Conservation (phyloP, 1,140 invertebrate species). For the Drosophila ananassae region DNA sequence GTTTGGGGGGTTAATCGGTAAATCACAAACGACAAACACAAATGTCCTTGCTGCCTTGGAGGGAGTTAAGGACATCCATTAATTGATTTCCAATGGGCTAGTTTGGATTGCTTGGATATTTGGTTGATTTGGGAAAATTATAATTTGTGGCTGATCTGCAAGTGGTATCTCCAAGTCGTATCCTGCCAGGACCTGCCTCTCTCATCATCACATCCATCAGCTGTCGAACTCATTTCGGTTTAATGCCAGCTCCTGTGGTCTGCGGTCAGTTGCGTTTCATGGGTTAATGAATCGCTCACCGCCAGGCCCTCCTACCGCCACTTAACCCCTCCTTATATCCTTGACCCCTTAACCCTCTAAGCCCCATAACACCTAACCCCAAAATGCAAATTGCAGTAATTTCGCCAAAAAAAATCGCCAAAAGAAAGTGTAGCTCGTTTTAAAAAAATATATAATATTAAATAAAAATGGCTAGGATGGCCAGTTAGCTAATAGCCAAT, state of each 20-base stretch:
- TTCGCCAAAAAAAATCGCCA: neutral
- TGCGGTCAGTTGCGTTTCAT: conserved; percentile 36
- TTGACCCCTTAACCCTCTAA: neutral
- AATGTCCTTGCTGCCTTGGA: conserved; percentile 3
- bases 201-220: neutral
- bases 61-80: neutral
- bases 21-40: conserved; percentile 31
- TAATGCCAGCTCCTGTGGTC: conserved; percentile 29
- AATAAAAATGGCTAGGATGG: neutral
- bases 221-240: conserved; percentile 39
- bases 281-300: conserved; percentile 37
- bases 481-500: conserved; percentile 75
- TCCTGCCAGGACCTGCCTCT: neutral
- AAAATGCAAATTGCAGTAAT: conserved; percentile 27
- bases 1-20: conserved; percentile 22
- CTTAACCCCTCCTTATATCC: neutral
- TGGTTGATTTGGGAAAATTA: too few species aligned
- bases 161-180: neutral
- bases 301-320: neutral
- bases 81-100: neutral
- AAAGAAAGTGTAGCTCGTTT: conserved; percentile 11
- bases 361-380: neutral
- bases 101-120: neutral
- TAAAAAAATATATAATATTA: neutral
- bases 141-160: neutral